Conservation (phyloP, 2,113 vertebrate genomes). For the Ranitomeya imitator region DNA sequence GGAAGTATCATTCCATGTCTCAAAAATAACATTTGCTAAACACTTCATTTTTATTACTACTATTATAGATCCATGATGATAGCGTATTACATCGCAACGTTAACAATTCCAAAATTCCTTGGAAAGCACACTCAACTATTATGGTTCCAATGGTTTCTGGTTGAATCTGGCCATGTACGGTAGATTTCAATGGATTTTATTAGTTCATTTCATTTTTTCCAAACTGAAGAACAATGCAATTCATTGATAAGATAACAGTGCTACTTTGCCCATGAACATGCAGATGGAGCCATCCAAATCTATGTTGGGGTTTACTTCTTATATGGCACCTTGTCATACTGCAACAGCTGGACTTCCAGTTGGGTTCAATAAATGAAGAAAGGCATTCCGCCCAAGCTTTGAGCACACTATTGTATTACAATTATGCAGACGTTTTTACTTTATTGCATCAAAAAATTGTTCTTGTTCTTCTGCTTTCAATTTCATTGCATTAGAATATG, state of each 20-base stretch:
- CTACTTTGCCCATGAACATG: background rate
- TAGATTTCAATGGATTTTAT: background rate
- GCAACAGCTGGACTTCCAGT: no score
- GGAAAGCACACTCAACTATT: background rate
- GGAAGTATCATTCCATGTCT: background rate
- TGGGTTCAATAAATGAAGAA: no score
- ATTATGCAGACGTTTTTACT: no score
- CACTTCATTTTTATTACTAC: background rate
- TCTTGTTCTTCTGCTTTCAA: no score
- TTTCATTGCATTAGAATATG: no score
- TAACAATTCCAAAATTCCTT: constrained; percentile 1
- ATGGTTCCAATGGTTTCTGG: constrained; percentile 12
- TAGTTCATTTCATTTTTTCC: background rate
- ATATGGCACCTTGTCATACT: no score
- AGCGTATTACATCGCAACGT: background rate
- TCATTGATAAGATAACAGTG: no score
- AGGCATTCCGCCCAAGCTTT: no score
- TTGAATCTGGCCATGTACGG: background rate
- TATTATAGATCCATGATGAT: background rate
- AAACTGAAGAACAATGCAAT: background rate
- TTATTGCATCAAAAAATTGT: no score
- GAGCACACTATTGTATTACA: no score
- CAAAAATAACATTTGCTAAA: constrained; percentile 31
- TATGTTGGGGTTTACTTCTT: background rate
- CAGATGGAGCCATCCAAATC: background rate